Base-by-base conservation (phyloP, 2,797 vertebrate genomes). In the Paedocypris micromegethes region DNA sequence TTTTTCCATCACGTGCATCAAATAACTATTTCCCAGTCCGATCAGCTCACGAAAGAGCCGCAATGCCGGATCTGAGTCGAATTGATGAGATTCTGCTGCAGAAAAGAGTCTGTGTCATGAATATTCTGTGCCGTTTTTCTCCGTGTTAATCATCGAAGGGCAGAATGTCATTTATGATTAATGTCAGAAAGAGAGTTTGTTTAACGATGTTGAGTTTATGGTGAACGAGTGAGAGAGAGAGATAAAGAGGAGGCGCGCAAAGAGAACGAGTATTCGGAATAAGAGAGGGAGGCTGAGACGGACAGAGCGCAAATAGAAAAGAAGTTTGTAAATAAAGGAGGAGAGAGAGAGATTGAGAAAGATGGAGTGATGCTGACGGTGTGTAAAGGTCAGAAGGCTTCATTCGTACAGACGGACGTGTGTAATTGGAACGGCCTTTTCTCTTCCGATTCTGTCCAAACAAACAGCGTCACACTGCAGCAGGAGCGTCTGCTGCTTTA, bases 341-440 rank as follows among this genome's bases (percentile, higher is more conserved):
- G 54, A 5, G 8, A 50, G 52, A 38, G 44, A 8, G 64, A 4
- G n/a, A n/a, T n/a, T 23, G 63, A 58, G 39, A 37, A 47, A 42
- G 6, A n/a, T 8, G n/a, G 69, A 54, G 39, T 9, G 56, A 42
- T 23, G 23, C 23, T 23, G 23, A 23, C 23, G 23, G 23, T 23
- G 44, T 3, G 0, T 40, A 85, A 85, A 86, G 84, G 86, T 86
- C 85, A 85, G 73, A 65, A 72, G 74, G 71, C 72, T 71, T 78
- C 74, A 73, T 83, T 81, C 82, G 77, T 81, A 78, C 71, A 64
- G 65, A 72, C 82, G 72, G 78, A 80, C 83, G 81, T 77, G 63
- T 83, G 73, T 82, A 86, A 87, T 88, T 85, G 83, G 83, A 85
- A 77, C 81, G 75, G 79, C 86, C 80, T 86, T 83, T 85, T 82